Evolutionary conservation across 23 tunicate species (phyloP).

Genomic region (Trididemnum clinides): DNA sequence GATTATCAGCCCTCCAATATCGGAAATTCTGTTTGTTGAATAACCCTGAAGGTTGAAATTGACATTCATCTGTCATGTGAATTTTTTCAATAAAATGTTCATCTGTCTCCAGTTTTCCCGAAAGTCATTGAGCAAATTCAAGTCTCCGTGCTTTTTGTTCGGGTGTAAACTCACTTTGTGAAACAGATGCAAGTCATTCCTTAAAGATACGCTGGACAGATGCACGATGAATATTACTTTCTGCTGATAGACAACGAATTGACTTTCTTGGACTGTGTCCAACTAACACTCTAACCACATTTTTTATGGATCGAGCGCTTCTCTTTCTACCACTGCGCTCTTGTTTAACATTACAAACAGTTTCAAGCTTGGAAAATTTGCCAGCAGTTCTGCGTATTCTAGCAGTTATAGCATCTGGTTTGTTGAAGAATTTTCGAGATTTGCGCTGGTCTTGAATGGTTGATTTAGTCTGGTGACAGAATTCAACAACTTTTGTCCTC

Average conservation of each 20-base stretch:
- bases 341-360: slow-evolving; percentile 12
- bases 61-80: slow-evolving; percentile 12
- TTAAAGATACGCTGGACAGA: neutral
- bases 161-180: neutral
- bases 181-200: neutral
- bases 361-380: neutral
- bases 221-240: neutral
- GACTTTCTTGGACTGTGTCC: neutral
- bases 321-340: slow-evolving; percentile 20
- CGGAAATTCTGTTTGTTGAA: neutral
- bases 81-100: neutral
- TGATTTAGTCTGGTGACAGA: slow-evolving; percentile 20
- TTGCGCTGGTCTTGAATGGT: neutral
- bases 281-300: neutral
- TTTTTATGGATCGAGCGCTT: neutral
- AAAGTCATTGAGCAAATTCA: neutral
- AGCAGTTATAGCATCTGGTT: neutral
- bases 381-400: slow-evolving; percentile 12
- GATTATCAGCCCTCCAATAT: neutral
- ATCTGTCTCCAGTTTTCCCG: slow-evolving; percentile 3
- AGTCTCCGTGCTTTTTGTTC: neutral
- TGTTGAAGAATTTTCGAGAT: slow-evolving; percentile 6
- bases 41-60: neutral
- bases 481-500: slow-evolving; percentile 18
- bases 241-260: slow-evolving; percentile 5